Conservation (phyloP, 2,113 vertebrate genomes). For the Sinocyclocheilus maitianheensis region DNA sequence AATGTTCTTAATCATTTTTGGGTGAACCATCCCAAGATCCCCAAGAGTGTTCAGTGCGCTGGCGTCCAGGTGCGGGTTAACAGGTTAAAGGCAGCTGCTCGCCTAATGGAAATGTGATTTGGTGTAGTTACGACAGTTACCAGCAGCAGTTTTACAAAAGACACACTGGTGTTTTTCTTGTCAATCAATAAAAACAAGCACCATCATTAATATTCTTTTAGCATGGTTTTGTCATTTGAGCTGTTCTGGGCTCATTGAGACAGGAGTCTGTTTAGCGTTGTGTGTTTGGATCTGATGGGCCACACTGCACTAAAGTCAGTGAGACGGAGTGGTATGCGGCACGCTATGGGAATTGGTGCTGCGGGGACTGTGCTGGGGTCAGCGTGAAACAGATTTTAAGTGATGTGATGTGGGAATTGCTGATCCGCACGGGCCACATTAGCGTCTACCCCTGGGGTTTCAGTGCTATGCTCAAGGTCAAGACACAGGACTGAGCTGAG, state of each 20-base stretch:
- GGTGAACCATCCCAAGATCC: neutral
- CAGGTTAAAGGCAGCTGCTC: neutral
- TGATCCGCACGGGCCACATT: slow-evolving; percentile 49
- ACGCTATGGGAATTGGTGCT: slow-evolving; percentile 36
- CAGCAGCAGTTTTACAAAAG: slow-evolving; percentile 19
- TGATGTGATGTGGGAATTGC: slow-evolving; percentile 49
- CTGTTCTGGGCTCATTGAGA: slow-evolving; percentile 24
- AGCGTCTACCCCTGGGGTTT: slow-evolving; percentile 33
- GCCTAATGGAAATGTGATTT: neutral
- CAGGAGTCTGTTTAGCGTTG: slow-evolving; percentile 23
- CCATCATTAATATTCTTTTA: slow-evolving; percentile 34
- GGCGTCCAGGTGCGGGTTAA: too few species aligned
- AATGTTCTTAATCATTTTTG: neutral
- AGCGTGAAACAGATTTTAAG: slow-evolving; percentile 48
- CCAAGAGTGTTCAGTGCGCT: too few species aligned
- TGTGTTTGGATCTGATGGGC: slow-evolving; percentile 36
- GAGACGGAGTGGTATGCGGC: slow-evolving; percentile 42
- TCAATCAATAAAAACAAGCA: slow-evolving; percentile 4
- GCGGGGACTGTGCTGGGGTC: slow-evolving; percentile 52
- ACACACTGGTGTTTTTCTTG: slow-evolving; percentile 9
- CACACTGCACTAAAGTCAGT: slow-evolving; percentile 36
- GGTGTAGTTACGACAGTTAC: neutral
- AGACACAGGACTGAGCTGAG: slow-evolving; percentile 28
- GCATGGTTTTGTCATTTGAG: neutral
- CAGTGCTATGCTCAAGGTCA: slow-evolving; percentile 46